A percentile compares a stretch with the other conserved stretches of the same genome.
These are phyloP conservation scores for Synergus japonicus DNA, from an alignment of 2,888 invertebrate genomes.

Conservation along the genomic window DNA sequence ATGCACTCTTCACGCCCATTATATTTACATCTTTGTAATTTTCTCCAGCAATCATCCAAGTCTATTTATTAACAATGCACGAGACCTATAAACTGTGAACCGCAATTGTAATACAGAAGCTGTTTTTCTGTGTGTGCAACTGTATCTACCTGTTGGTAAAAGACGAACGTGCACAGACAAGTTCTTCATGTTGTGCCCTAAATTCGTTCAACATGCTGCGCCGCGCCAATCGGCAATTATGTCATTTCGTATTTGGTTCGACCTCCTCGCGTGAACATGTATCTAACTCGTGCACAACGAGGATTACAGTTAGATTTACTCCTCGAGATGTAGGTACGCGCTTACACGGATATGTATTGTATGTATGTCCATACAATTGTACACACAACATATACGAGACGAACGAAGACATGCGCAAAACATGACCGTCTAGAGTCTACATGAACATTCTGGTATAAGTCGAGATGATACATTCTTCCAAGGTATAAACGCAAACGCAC, in stretches of 20 bases:
- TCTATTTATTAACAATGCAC: conserved; percentile 33
- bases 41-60: not conserved
- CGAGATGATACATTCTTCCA: conserved; percentile 18
- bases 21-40: conserved; percentile 18
- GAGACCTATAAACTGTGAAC: conserved; percentile 24
- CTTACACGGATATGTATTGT: not conserved
- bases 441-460: not conserved
- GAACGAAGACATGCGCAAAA: not conserved
- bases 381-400: not conserved
- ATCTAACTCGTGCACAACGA: conserved; percentile 38
- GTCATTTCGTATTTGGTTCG: conserved; percentile 52
- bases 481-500: conserved; percentile 23
- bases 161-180: conserved; percentile 24
- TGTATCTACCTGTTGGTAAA: conserved; percentile 36
- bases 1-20: conserved; percentile 10
- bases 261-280: conserved; percentile 33
- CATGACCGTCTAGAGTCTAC: conserved; percentile 1
- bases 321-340: conserved; percentile 29
- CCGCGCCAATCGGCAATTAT: conserved; percentile 47
- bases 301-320: conserved; percentile 37
- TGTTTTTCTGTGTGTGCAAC: conserved; percentile 10
- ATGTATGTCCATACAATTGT: not conserved
- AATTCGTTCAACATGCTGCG: conserved; percentile 1
- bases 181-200: conserved; percentile 25
- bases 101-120: conserved; percentile 3